Evolutionary conservation across 2,888 invertebrate species (phyloP), one percentile per base, ranked within the genome.

Genomic region (Spisula solida): DNA sequence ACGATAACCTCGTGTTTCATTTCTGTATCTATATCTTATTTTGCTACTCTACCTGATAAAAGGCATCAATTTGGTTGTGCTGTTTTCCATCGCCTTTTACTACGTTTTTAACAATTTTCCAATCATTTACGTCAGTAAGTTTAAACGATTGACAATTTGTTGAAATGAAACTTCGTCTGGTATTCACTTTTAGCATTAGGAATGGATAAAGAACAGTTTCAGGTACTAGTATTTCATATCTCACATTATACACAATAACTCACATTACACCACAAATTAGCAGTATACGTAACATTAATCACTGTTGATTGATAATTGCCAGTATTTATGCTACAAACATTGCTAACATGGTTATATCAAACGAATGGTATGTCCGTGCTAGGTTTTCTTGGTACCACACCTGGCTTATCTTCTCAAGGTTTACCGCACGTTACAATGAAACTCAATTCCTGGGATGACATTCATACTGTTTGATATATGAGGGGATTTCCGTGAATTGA

Each of bases 271-370:
- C 10, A 66, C 10, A n/a, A 66, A 66, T 66, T 66, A 56, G 56
- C 18, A 20, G n/a, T 20, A 20, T 56, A 20, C 14, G 20, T 56
- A 66, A 66, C 60, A 66, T 25, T 66, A 25, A 25, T 66, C 2
- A 10, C n/a, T 66, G n/a, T 25, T 66, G 60, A 66, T 66, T 66
- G 60, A 66, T 66, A 66, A 66, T 66, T 66, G n/a, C 60, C 60
- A 66, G 10, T 25, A 66, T 66, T 66, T 66, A n/a, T 25, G n/a
- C 5, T 66, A 12, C 25, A 25, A 10, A 66, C 60, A 66, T 56
- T 1, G n/a, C 12, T 66, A 2, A 25, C 60, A 66, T n/a, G 25
- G 60, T 66, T 66, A 66, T 25, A 66, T 66, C 60, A 25, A 66
- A 66, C 25, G 25, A 25, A 20, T 66, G 25, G 60, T 25, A 66